phyloP scores from a whole-genome alignment of 2,797 vertebrate species.

The Muraenolepis orangiensis region DNA sequence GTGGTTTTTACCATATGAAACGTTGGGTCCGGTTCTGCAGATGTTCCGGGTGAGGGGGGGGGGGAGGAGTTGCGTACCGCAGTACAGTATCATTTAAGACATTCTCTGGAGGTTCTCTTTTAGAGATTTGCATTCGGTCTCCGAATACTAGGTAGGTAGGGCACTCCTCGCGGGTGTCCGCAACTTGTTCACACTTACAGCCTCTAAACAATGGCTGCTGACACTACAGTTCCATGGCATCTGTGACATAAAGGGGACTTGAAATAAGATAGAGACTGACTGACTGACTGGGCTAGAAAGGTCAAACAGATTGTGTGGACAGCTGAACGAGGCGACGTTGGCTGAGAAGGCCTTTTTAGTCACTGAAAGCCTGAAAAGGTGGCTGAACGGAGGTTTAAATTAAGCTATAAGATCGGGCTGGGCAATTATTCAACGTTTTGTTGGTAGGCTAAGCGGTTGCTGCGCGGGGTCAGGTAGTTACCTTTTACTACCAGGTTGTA shows the following conservation, averaged over 20 bases:
- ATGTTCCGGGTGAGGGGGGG: conserved; percentile 62
- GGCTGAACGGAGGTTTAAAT: no score
- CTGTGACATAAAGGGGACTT: neutral
- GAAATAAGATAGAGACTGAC: neutral
- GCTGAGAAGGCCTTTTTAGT: neutral
- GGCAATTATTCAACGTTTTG: no score
- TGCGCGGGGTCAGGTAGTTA: neutral
- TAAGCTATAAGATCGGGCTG: no score
- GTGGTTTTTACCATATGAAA: conserved; percentile 73
- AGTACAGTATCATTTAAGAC: neutral
- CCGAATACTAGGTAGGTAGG: neutral
- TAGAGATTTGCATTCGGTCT: neutral
- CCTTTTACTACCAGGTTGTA: neutral
- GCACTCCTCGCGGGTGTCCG: neutral
- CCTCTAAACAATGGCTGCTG: neutral
- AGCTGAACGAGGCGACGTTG: neutral
- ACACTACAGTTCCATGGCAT: no score
- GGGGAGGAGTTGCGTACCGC: neutral
- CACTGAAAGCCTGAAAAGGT: no score
- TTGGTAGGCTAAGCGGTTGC: neutral
- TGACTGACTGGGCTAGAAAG: neutral
- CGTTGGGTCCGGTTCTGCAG: conserved; percentile 65
- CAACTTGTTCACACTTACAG: neutral
- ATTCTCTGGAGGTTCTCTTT: neutral
- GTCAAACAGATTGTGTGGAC: neutral